Evolutionary conservation across 2,888 invertebrate species (phyloP), one percentile per base, ranked within the genome.

Genomic region (Phengaris arion): DNA sequence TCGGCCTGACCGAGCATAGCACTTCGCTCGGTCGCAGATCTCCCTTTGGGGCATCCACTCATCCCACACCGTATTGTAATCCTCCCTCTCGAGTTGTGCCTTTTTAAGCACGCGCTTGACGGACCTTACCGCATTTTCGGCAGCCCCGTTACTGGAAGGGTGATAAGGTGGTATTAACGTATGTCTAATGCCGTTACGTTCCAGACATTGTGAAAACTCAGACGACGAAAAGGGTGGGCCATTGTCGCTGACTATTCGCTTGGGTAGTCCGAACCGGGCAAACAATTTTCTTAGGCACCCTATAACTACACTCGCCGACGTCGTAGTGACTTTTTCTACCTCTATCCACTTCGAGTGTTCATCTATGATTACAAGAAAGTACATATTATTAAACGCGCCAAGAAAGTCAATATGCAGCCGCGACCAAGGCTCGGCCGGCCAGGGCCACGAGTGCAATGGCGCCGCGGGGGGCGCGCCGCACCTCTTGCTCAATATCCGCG

Each of bases 341-440:
- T 80, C 79, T 9, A 80, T 78, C 79, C 80, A 80, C 74, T 80
- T 79, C 0, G 79, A 78, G 73, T 80, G 79, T 0, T 79, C 79
- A 54, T 81, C 80, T 0, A 80, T 70, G 12, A 79, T 52, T 6
- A 81, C 57, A 22, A 80, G 59, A 75, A 79, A 80, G 52, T 79
- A 79, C 5, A 64, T 76, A 74, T 78, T 78, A 64, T 64, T 46
- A 48, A 76, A 78, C 6, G 80, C 79, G 6, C 78, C 79, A 8
- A 78, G 51, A 74, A 77, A 80, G 55, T 80, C 79, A 13, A 78
- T 8, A 68, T 78, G 59, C 2, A 78, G 64, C 1, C 75, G 74
- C 4, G 68, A 51, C 77, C 75, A 77, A 2, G 77, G 78, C 35
- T 77, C 77, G 0, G 73, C 48, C 9, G 80, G 79, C 79, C 78